Evolutionary conservation across 2,888 invertebrate species (phyloP), one percentile per base, ranked within the genome.

Genomic region (Pseudeuparius sepicola): DNA sequence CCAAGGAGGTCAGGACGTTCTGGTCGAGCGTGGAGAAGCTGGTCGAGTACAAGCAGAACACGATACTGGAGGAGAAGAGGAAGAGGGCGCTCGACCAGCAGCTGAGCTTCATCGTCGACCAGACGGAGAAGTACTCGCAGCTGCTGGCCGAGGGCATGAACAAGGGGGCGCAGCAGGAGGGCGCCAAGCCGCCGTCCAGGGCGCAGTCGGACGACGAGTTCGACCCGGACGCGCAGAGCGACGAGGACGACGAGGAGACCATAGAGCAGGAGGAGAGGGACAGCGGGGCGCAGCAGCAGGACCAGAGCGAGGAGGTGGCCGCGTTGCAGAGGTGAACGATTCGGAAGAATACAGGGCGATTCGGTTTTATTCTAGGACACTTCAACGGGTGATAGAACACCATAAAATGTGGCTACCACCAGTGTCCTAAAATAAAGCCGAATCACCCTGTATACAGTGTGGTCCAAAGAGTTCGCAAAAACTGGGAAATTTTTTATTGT

Each of bases 1-100:
- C 97, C 0, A 92, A 88, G 56, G 92, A 93, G 67, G 78, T 98
- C 3, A 78, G 85, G 58, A 83, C 79, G 35, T 98, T 98, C 63
- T 98, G 98, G 97, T 67, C 75, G 3, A 93, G 92, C 62, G 93
- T 94, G 6, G 93, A 96, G 63, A 97, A 96, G 77, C 65, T 96
- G 51, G 92, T 96, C 25, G 90, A 94, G 60, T 92, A 84, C 65
- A 94, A 93, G 60, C 87, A 92, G 50, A 82, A 87, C 54, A 84
- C 86, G 14, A 78, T 89, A 47, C 68, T 96, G 39, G 96, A 97
- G 61, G 92, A 92, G 52, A 92, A 93, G 59, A 75, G 93, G 40
- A 90, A 94, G 60, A 83, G 86, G 56, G 94, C 93, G 1, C 68
- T 97, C 37, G 96, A 97, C 68, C 84, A 93, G 56, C 97, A 97